Evolutionary conservation across 2,888 invertebrate species (phyloP).

Genomic region (Alloplasta piceator): DNA sequence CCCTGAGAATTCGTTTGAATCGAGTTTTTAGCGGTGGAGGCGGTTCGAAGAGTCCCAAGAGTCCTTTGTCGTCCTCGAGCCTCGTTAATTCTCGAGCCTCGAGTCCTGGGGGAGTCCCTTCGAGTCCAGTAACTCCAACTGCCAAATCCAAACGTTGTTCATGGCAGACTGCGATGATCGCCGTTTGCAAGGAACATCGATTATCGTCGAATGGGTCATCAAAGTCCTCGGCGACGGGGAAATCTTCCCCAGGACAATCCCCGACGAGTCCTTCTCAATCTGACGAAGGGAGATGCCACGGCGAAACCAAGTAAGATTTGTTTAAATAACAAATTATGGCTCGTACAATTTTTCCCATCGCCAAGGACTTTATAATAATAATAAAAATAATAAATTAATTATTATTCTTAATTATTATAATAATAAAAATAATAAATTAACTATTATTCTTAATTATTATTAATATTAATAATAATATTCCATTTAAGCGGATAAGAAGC

Average conservation of each 20-base stretch:
- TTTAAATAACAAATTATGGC: too few relatives aligned
- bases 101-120: slow-evolving; percentile 59
- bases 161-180: slow-evolving; percentile 65
- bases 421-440: too few relatives aligned
- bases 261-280: slow-evolving; percentile 44
- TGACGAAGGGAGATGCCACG: slow-evolving; percentile 54
- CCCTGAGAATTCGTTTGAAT: slow-evolving; percentile 69
- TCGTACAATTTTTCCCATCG: too few relatives aligned
- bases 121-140: slow-evolving; percentile 63
- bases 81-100: slow-evolving; percentile 65
- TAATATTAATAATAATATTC: too few relatives aligned
- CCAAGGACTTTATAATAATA: neutral
- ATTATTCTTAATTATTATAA: too few relatives aligned
- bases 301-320: slow-evolving; percentile 29
- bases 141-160: slow-evolving; percentile 67
- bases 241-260: slow-evolving; percentile 46
- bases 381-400: too few relatives aligned
- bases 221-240: neutral
- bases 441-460: too few relatives aligned
- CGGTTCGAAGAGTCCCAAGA: slow-evolving; percentile 65
- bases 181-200: too few relatives aligned
- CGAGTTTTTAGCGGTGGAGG: slow-evolving; percentile 68
- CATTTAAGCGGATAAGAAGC: too few relatives aligned
- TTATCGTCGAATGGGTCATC: too few relatives aligned
- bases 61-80: slow-evolving; percentile 62